Conservation (phyloP, 2,888 invertebrate species). For the Lissocephala sabroskyi region DNA sequence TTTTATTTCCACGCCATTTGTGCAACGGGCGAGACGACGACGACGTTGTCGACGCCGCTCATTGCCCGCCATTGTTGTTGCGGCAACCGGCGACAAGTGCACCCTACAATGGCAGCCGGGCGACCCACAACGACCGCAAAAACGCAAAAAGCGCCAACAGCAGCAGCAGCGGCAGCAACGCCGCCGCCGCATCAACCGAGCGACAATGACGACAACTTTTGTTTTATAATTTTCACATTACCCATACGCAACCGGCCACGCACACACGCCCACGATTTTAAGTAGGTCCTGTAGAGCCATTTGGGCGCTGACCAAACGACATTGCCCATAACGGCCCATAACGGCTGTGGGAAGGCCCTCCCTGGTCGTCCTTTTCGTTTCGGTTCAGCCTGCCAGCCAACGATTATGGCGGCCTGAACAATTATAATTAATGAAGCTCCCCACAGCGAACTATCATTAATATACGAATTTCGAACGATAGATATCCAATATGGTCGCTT, state of each 20-base stretch:
- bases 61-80: constrained; percentile 26
- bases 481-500: too few relatives aligned
- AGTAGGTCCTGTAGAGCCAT: constrained; percentile 10
- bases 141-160: constrained; percentile 10
- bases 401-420: constrained; percentile 36
- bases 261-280: constrained; percentile 21
- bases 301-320: constrained; percentile 21
- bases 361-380: background rate
- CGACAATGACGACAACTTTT: constrained; percentile 7
- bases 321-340: background rate
- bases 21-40: too few relatives aligned
- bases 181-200: background rate
- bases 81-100: constrained; percentile 12
- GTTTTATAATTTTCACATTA: constrained; percentile 16
- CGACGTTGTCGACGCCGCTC: constrained; percentile 13
- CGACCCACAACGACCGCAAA: constrained; percentile 19
- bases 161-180: constrained; percentile 1
- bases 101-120: constrained; percentile 6
- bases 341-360: background rate
- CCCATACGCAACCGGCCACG: background rate
- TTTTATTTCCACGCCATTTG: constrained; percentile 47
- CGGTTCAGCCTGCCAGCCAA: constrained; percentile 18
- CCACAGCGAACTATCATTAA: too few relatives aligned
- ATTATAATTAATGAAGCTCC: constrained; percentile 37
- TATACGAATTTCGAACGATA: too few relatives aligned